Percentiles rank a stretch among this genome's conserved stretches.
phyloP scores from a whole-genome alignment of 2,888 invertebrate genomes.

The Drosophila dives region DNA sequence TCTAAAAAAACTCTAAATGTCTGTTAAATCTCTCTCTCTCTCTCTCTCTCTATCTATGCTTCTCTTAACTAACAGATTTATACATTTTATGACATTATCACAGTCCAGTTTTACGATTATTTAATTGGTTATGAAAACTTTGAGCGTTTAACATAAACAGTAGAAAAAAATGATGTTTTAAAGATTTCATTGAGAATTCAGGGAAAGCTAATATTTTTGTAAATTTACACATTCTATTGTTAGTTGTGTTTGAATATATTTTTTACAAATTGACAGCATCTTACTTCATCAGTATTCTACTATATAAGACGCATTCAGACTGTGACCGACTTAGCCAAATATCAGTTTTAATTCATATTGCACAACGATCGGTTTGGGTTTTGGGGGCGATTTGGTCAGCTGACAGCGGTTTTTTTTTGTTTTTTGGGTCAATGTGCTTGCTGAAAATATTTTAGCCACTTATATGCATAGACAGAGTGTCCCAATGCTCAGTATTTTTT shows the following conservation, averaged over 20 bases:
- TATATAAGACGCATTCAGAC: conserved; percentile 5
- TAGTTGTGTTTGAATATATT: neutral
- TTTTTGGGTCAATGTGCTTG: conserved; percentile 50
- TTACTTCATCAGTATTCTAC: conserved; percentile 12
- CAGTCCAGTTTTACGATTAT: conserved; percentile 21
- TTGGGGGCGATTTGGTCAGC: conserved; percentile 30
- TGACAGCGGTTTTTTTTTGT: conserved; percentile 19
- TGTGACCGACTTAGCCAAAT: conserved; percentile 46
- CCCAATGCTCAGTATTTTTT: conserved; percentile 23
- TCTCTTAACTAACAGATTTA: conserved; percentile 36
- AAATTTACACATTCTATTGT: neutral
- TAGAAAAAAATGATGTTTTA: neutral
- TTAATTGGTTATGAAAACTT: conserved; percentile 38
- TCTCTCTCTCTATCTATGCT: neutral
- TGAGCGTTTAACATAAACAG: neutral
- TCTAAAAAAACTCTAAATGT: neutral
- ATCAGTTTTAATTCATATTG: conserved; percentile 37
- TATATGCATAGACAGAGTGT: conserved; percentile 24
- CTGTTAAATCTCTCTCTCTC: neutral
- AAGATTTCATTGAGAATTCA: conserved; percentile 8
- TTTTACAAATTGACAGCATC: conserved; percentile 14
- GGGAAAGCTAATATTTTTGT: conserved; percentile 15
- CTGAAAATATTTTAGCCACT: conserved; percentile 14
- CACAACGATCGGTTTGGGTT: conserved; percentile 32
- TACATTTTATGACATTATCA: conserved; percentile 43